These are phyloP conservation scores for Stigmatopora nigra DNA, from an alignment of 2,113 vertebrate species.

Conservation along the genomic window DNA sequence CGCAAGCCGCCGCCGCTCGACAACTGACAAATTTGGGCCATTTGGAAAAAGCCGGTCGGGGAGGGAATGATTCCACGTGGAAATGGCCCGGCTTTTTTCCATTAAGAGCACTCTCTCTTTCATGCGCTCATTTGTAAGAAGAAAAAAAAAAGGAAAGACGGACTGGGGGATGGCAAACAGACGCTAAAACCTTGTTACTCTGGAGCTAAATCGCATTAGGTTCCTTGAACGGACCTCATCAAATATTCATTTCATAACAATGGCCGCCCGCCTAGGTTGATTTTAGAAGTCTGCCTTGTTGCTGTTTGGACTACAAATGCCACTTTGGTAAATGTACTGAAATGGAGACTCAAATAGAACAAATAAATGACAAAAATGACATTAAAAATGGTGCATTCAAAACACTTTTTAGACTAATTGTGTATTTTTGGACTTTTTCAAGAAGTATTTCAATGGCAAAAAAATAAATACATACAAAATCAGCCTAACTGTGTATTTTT, in stretches of 20 bases:
- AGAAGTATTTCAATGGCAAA: too few species aligned
- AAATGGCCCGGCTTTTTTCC: slow-evolving; percentile 68
- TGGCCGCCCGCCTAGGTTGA: slow-evolving; percentile 36
- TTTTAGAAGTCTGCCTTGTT: slow-evolving; percentile 57
- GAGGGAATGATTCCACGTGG: slow-evolving; percentile 68
- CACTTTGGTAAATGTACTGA: too few species aligned
- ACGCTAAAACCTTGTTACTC: slow-evolving; percentile 73
- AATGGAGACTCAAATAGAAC: too few species aligned
- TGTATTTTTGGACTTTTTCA: too few species aligned
- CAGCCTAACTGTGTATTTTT: too few species aligned
- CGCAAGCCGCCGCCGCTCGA: slow-evolving; percentile 39
- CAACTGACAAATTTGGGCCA: slow-evolving; percentile 73
- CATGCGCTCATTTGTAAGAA: slow-evolving; percentile 63
- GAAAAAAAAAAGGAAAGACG: not conserved
- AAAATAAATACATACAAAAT: too few species aligned
- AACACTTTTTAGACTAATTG: too few species aligned
- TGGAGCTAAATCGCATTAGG: slow-evolving; percentile 73
- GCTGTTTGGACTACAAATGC: slow-evolving; percentile 19
- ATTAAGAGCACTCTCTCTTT: slow-evolving; percentile 68
- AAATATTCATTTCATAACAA: slow-evolving; percentile 75
- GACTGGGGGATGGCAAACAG: slow-evolving; percentile 39
- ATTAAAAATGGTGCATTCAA: too few species aligned
- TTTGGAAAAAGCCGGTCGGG: slow-evolving; percentile 70
- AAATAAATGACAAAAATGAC: too few species aligned
- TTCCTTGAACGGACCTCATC: slow-evolving; percentile 69